A percentile compares a stretch with the other conserved stretches of the same genome.
phyloP scores from a whole-genome alignment of 2,888 invertebrate species.

The Temnothorax rugatulus region DNA sequence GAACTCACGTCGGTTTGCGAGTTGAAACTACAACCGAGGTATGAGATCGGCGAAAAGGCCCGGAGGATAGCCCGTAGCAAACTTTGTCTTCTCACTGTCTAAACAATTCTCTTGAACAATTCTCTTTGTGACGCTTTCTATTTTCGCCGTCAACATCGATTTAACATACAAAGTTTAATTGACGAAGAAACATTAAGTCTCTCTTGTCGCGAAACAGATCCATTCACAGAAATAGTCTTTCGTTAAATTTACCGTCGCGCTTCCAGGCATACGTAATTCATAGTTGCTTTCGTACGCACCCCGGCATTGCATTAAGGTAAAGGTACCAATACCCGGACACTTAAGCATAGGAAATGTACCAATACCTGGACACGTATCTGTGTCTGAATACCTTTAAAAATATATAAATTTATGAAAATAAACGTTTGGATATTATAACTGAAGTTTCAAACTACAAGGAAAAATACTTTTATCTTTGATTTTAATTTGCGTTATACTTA shows the following conservation, averaged over 20 bases:
- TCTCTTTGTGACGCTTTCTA: constrained; percentile 43
- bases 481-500: too few species aligned
- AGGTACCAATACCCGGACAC: too few species aligned
- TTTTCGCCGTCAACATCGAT: constrained; percentile 27
- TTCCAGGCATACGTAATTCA: constrained; percentile 25
- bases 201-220: neutral
- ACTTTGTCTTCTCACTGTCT: constrained; percentile 32
- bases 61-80: constrained; percentile 20
- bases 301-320: constrained; percentile 6
- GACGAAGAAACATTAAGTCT: neutral
- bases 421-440: too few species aligned
- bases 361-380: too few species aligned
- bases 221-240: constrained; percentile 13
- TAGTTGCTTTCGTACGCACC: neutral
- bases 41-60: constrained; percentile 45
- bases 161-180: constrained; percentile 38
- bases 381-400: too few species aligned
- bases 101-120: constrained; percentile 37
- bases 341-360: too few species aligned
- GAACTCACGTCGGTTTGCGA: constrained; percentile 73
- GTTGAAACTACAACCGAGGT: constrained; percentile 58
- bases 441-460: too few species aligned
- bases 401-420: too few species aligned
- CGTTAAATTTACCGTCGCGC: neutral
- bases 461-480: too few species aligned